phyloP scores from a whole-genome alignment of 2,113 vertebrate genomes.

The Panurus biarmicus region DNA sequence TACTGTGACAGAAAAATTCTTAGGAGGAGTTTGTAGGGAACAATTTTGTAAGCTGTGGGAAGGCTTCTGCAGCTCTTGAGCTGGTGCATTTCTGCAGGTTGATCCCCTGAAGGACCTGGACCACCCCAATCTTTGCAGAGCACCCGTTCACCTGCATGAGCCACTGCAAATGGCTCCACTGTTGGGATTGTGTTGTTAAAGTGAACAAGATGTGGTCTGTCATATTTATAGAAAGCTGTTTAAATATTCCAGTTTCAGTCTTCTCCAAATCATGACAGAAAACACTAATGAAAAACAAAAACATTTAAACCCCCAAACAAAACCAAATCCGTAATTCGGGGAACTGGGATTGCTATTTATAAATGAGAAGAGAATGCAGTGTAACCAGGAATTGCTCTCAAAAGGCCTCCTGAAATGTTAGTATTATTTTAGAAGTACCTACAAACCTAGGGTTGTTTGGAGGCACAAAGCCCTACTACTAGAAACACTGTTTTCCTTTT shows the following conservation, averaged over 20 bases:
- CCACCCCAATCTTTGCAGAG: not conserved
- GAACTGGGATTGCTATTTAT: not conserved
- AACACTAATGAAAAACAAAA: not conserved
- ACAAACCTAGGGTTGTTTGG: not conserved
- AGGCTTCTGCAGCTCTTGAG: not conserved
- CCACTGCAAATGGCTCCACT: not conserved
- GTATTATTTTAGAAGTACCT: not conserved
- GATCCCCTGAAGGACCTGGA: not conserved
- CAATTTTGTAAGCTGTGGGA: not conserved
- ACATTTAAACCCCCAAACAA: not conserved
- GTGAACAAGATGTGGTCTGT: not conserved
- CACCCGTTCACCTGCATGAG: not conserved
- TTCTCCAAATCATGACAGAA: not conserved
- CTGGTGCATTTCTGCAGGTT: not conserved
- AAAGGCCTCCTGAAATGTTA: not conserved
- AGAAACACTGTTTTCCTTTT: not conserved
- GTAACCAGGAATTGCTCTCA: not conserved
- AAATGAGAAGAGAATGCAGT: not conserved
- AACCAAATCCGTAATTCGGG: not conserved
- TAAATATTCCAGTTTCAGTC: not conserved
- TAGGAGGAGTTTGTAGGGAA: not conserved
- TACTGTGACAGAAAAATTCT: not conserved
- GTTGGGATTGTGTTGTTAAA: not conserved
- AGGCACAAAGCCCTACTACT: not conserved
- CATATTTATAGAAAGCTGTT: not conserved